Base-by-base conservation (phyloP, 2,113 vertebrate genomes). In the Aramus guarauna region DNA sequence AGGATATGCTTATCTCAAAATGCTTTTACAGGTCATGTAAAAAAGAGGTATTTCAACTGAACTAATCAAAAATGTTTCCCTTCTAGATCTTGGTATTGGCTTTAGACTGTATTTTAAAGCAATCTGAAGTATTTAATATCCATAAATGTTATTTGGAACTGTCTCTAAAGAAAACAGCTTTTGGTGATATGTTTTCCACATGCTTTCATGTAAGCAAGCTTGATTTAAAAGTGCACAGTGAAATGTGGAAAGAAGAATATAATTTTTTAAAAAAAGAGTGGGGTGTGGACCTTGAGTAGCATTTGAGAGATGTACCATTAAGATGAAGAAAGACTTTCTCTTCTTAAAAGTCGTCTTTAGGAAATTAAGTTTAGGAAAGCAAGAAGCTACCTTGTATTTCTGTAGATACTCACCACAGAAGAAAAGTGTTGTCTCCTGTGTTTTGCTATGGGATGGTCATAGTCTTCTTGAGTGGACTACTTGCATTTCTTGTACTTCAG, bases 1-100 rank as follows among this genome's bases (percentile, higher is more conserved):
- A 92, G 88, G 83, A 88, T 94, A 75, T 74, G 79, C 88, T 93
- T 95, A 93, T 94, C 96, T 93, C 63, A 72, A 84, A 95, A 92
- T 93, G 78, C 91, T 95, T 96, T 93, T 88, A 73, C 85, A 96
- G 78, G 47, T 93, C 77, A 53, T 52, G 55, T 73, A 39, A 73
- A 87, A 96, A 89, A 60, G 69, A 87, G 53, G 32, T 92, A 50
- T 85, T 95, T 96, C 85, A 90, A 59, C 26, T 3, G 30, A 95
- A 22, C 21, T 80, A 80, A 81, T 91, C 0, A 4, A 90, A 97
- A 94, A 91, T 89, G 52, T 77, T 96, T 96, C 80, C 73, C 52
- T 92, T 89, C 47, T 80, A 71, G 73, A 45, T 84, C 75, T 95
- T 92, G 81, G 72, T 82, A 59, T 76, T 90, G 23, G 14, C 50